These are phyloP conservation scores for Ichneumoninae sp. DNA, from an alignment of 2,888 invertebrate species.

Conservation along the genomic window DNA sequence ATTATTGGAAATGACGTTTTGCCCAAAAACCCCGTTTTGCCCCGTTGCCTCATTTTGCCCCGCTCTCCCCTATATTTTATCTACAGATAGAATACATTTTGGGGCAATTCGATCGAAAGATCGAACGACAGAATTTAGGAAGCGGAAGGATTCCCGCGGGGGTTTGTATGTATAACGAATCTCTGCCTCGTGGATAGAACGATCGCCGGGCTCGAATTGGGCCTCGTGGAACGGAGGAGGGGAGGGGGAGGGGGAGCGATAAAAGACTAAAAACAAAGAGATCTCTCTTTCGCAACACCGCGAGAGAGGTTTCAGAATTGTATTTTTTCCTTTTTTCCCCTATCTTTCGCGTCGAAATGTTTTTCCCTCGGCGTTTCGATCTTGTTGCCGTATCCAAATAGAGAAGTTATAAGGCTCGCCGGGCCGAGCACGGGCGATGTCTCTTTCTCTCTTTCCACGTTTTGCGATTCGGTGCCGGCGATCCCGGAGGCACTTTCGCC, in stretches of 20 bases:
- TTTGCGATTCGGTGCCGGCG: constrained; percentile 37
- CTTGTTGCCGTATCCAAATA: constrained; percentile 65
- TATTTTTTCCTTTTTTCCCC: constrained; percentile 35
- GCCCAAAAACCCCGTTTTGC: no score
- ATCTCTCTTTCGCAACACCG: constrained; percentile 9
- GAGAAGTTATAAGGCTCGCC: constrained; percentile 60
- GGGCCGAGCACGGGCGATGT: constrained; percentile 42
- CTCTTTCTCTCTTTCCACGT: constrained; percentile 65
- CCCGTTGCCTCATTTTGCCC: no score
- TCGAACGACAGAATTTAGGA: background rate
- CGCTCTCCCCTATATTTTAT: background rate
- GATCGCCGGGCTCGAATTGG: constrained; percentile 18
- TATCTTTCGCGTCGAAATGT: constrained; percentile 36
- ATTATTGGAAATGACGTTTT: no score
- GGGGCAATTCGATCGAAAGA: background rate
- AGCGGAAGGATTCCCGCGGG: constrained; percentile 19
- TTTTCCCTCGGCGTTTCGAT: constrained; percentile 61
- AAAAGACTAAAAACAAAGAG: constrained; percentile 21
- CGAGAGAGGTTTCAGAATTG: constrained; percentile 10
- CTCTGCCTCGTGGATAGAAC: constrained; percentile 6
- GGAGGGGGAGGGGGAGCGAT: background rate
- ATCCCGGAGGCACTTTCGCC: constrained; percentile 28
- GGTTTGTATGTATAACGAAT: background rate
- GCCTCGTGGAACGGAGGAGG: background rate
- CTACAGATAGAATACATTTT: background rate